These are phyloP conservation scores for Orestias chungarensis DNA, from an alignment of 2,797 vertebrate species.

Conservation along the genomic window DNA sequence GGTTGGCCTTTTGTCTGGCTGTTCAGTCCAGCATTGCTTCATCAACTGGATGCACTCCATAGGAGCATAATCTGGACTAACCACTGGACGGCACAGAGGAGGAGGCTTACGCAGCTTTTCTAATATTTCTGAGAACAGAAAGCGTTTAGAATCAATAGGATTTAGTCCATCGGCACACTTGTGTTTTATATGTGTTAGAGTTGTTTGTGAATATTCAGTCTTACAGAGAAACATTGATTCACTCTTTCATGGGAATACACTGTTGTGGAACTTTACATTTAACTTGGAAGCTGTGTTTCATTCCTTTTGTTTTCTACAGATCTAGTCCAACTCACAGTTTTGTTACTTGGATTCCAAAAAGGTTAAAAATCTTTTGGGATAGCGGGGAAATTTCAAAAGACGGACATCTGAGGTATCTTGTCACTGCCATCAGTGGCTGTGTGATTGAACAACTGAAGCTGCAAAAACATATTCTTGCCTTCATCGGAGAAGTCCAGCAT, in stretches of 20 bases:
- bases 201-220: too few species aligned
- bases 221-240: too few species aligned
- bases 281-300: background rate
- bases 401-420: background rate
- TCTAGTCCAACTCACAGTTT: background rate
- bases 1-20: conserved; percentile 80
- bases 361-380: background rate
- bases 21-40: conserved; percentile 91
- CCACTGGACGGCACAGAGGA: conserved; percentile 84
- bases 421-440: background rate
- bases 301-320: background rate
- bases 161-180: background rate
- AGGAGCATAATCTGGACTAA: conserved; percentile 84
- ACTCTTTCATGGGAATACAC: background rate
- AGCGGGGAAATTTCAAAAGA: too few species aligned
- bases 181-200: background rate
- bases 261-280: background rate
- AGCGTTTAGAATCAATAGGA: background rate
- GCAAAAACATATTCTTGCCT: conserved; percentile 52
- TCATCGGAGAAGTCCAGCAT: conserved; percentile 76
- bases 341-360: too few species aligned
- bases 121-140: conserved; percentile 81
- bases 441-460: background rate
- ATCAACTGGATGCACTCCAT: conserved; percentile 89
- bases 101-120: conserved; percentile 84